Evolutionary conservation across 1,140 invertebrate species (phyloP).

Genomic region (Cardiocondyla obscurior): DNA sequence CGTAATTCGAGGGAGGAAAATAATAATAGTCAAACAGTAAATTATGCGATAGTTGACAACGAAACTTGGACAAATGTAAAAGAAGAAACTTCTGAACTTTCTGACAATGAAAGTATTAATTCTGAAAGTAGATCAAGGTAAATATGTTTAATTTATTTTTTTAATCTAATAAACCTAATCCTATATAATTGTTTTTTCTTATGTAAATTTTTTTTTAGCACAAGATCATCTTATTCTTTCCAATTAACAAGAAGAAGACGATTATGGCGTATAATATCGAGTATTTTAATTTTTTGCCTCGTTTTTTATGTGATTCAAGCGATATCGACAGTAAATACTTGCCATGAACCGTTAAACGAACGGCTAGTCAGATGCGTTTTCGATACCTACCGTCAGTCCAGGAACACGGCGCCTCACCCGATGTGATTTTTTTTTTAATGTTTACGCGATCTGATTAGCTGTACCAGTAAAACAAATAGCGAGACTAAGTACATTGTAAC

Average conservation of each 20-base stretch:
- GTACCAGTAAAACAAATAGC: conserved; percentile 15
- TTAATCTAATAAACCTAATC: neutral
- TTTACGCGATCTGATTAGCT: neutral
- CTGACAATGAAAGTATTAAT: conserved; percentile 52
- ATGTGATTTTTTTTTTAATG: conserved; percentile 59
- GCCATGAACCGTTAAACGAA: conserved; percentile 61
- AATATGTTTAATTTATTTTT: conserved; percentile 35
- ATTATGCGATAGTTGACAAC: conserved; percentile 19
- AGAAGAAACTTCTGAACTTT: conserved; percentile 63
- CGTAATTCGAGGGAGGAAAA: conserved; percentile 78
- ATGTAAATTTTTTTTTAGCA: conserved; percentile 45
- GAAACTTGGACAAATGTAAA: conserved; percentile 51
- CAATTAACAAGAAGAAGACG: conserved; percentile 14
- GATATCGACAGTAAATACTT: conserved; percentile 59
- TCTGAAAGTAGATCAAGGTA: conserved; percentile 66
- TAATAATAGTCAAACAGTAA: conserved; percentile 66
- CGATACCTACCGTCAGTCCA: conserved; percentile 51
- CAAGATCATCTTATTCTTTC: conserved; percentile 23
- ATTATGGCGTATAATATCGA: conserved; percentile 64
- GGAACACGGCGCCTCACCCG: conserved; percentile 61
- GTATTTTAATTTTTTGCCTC: conserved; percentile 73
- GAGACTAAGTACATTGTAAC: conserved; percentile 16
- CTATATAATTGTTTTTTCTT: neutral
- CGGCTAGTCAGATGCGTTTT: conserved; percentile 75
- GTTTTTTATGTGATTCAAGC: conserved; percentile 74